phyloP scores from a whole-genome alignment of 2,888 invertebrate genomes.

The Lithosia quadra region DNA sequence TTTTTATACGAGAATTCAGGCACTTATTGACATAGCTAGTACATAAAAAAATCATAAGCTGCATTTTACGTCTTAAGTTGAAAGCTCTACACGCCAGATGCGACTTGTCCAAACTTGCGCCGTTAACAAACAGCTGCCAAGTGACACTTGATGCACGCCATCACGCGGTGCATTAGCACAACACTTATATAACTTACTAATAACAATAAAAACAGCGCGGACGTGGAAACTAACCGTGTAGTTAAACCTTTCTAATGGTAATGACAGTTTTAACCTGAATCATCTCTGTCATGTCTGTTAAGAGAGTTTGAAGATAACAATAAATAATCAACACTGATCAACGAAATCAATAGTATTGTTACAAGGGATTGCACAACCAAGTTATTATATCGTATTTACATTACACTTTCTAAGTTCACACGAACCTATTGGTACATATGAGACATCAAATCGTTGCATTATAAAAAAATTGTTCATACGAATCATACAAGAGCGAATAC shows the following conservation, averaged over 20 bases:
- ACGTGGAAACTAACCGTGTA: not conserved
- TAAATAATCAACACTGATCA: not conserved
- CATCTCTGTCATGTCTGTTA: not conserved
- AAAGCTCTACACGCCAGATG: not conserved
- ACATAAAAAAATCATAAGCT: not conserved
- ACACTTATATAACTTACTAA: not conserved
- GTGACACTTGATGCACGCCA: not conserved
- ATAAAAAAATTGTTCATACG: conserved; percentile 12
- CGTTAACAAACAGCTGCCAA: not conserved
- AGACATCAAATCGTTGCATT: not conserved
- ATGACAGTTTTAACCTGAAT: not conserved
- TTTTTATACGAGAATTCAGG: no score
- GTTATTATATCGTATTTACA: not conserved
- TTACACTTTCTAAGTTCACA: conserved; percentile 1
- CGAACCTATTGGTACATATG: not conserved
- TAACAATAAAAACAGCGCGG: not conserved
- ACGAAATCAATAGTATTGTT: not conserved
- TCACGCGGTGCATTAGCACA: not conserved
- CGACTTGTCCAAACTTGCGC: not conserved
- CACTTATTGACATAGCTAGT: no score
- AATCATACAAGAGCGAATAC: conserved; percentile 16
- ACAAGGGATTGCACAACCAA: not conserved
- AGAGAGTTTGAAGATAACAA: not conserved
- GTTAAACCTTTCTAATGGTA: not conserved
- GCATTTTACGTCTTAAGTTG: not conserved